Evolutionary conservation across 2,113 vertebrate genomes (phyloP).

Genomic region (Centropus bengalensis): DNA sequence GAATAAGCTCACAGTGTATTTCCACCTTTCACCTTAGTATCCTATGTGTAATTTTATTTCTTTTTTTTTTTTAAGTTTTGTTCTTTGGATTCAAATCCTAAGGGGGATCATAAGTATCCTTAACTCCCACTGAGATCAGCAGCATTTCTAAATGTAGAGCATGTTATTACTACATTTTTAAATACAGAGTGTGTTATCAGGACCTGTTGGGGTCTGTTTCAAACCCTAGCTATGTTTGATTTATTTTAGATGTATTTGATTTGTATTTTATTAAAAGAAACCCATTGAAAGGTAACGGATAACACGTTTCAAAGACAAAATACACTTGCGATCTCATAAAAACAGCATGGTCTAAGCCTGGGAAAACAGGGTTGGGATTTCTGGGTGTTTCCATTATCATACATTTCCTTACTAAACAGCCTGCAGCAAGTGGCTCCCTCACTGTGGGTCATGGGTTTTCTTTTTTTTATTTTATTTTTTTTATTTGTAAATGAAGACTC

Average conservation of each 20-base stretch:
- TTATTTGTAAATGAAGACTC: background rate
- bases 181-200: background rate
- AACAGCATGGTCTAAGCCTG: background rate
- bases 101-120: background rate
- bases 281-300: conserved; percentile 36
- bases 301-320: conserved; percentile 50
- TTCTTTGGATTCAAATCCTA: background rate
- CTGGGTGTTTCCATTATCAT: background rate
- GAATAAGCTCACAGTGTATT: conserved; percentile 5
- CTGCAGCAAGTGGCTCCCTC: background rate
- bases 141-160: background rate
- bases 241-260: conserved; percentile 58
- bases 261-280: conserved; percentile 55
- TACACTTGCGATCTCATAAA: conserved; percentile 21
- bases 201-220: conserved; percentile 21
- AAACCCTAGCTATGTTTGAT: conserved; percentile 51
- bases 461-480: background rate
- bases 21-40: background rate
- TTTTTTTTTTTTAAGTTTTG: background rate
- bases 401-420: background rate
- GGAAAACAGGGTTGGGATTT: background rate
- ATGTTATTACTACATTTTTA: background rate
- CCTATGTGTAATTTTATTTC: background rate
- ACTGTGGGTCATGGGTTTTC: background rate
- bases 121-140: background rate